Conservation (phyloP, 2,888 invertebrate species). For the Andrena marginata region DNA sequence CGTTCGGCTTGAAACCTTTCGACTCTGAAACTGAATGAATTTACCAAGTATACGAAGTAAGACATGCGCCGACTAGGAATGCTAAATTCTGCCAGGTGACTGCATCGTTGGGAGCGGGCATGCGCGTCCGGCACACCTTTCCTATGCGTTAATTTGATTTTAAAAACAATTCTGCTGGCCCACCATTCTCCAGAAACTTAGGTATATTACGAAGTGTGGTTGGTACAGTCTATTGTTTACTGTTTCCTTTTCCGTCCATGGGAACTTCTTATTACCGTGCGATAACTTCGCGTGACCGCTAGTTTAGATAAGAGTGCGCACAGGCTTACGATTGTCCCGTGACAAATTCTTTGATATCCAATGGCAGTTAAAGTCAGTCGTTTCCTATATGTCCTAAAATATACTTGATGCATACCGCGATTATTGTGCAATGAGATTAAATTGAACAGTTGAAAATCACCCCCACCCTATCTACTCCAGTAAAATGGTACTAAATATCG, state of each 20-base stretch:
- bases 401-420: background rate
- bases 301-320: background rate
- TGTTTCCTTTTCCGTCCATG: background rate
- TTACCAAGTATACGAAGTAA: background rate
- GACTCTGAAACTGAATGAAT: background rate
- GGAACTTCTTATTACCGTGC: constrained; percentile 18
- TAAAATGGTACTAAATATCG: no score
- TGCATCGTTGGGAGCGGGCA: background rate
- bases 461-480: no score
- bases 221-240: constrained; percentile 16
- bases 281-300: constrained; percentile 11
- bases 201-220: background rate
- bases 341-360: background rate
- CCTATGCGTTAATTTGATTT: background rate
- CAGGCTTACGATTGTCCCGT: background rate
- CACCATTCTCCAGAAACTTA: background rate
- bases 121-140: background rate
- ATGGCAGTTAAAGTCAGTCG: background rate
- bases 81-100: background rate
- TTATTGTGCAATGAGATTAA: background rate
- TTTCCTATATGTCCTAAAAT: background rate
- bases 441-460: no score
- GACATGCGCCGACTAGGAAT: background rate
- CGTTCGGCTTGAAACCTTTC: background rate
- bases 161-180: background rate